phyloP scores from a whole-genome alignment of 2,797 vertebrate species.

The Ataeniobius toweri region DNA sequence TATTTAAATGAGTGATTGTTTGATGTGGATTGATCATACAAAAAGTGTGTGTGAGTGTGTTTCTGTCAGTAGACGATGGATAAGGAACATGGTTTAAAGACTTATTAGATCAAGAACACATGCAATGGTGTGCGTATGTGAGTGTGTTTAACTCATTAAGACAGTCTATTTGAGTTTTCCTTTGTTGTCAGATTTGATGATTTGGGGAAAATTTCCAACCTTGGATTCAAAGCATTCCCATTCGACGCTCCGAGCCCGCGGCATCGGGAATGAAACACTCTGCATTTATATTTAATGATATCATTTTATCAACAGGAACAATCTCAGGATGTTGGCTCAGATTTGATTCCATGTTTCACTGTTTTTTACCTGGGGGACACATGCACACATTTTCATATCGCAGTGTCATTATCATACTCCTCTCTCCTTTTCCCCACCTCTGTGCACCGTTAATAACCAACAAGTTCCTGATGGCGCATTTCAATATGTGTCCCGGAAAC shows the following conservation, averaged over 20 bases:
- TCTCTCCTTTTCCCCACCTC: constrained; percentile 31
- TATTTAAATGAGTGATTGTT: constrained; percentile 79
- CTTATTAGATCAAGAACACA: constrained; percentile 67
- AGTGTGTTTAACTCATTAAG: constrained; percentile 77
- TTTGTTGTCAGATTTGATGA: constrained; percentile 88
- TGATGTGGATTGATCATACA: constrained; percentile 78
- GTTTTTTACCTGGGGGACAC: constrained; percentile 82
- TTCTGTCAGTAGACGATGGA: constrained; percentile 62
- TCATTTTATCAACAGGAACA: constrained; percentile 86
- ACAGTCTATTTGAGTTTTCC: constrained; percentile 80
- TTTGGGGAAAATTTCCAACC: constrained; percentile 83
- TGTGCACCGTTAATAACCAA: constrained; percentile 52
- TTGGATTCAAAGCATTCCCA: constrained; percentile 81
- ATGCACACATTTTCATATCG: constrained; percentile 48
- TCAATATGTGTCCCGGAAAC: constrained; percentile 26
- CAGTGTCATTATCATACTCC: constrained; percentile 53
- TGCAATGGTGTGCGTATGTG: constrained; percentile 40
- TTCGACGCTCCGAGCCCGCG: constrained; percentile 70
- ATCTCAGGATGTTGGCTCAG: constrained; percentile 82
- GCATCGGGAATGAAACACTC: constrained; percentile 77
- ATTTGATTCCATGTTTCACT: constrained; percentile 82
- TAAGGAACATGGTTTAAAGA: constrained; percentile 70
- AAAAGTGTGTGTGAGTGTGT: constrained; percentile 49
- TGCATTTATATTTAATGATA: constrained; percentile 86
- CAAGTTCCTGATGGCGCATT: constrained; percentile 64